Evolutionary conservation across 2,888 invertebrate genomes (phyloP).

Genomic region (Nomada goodeniana): DNA sequence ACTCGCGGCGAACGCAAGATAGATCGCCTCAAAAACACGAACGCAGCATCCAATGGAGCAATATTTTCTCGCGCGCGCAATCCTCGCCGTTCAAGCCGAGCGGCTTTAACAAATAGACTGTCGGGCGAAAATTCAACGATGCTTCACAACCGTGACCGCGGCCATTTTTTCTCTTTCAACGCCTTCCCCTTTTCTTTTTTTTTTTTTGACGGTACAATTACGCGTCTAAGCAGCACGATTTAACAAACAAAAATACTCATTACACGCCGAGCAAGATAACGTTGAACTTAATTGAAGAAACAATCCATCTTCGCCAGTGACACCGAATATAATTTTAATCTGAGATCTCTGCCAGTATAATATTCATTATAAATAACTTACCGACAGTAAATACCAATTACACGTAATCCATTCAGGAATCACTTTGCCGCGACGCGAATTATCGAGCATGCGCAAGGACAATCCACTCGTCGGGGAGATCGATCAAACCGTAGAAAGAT

Average conservation of each 20-base stretch:
- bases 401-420: too few relatives aligned
- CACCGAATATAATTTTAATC: neutral
- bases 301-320: neutral
- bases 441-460: too few relatives aligned
- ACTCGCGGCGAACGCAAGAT: conserved; percentile 21
- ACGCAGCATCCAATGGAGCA: conserved; percentile 1
- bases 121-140: conserved; percentile 22
- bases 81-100: conserved; percentile 6
- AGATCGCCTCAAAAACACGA: conserved; percentile 20
- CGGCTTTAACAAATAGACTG: conserved; percentile 25
- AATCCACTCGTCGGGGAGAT: too few relatives aligned
- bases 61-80: conserved; percentile 11
- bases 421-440: too few relatives aligned
- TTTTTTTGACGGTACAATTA: conserved; percentile 2
- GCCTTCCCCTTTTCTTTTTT: neutral
- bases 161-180: conserved; percentile 7
- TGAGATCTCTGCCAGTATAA: too few relatives aligned
- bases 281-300: too few relatives aligned
- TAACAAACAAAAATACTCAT: neutral
- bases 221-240: neutral
- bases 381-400: too few relatives aligned
- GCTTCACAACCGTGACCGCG: conserved; percentile 4
- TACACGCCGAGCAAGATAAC: neutral
- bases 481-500: too few relatives aligned
- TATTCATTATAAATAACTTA: too few relatives aligned